Percentiles rank a stretch among this genome's conserved stretches.
Evolutionary conservation across 2,113 vertebrate species (phyloP).

Genomic region (Prietella phreatophila): DNA sequence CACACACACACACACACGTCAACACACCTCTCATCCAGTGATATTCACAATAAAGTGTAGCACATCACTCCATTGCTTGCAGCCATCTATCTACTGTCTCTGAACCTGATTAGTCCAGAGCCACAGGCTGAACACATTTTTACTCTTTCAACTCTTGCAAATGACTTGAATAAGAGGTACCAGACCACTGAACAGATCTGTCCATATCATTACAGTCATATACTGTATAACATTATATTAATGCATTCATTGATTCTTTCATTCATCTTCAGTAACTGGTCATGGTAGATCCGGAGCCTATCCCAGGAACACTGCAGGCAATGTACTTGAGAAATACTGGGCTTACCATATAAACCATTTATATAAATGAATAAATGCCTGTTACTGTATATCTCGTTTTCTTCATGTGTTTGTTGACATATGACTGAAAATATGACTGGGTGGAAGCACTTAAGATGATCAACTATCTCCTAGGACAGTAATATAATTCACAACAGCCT

Average conservation of each 20-base stretch:
- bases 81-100: background rate
- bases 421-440: conserved; percentile 52
- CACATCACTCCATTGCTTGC: background rate
- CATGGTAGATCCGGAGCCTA: background rate
- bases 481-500: conserved; percentile 55
- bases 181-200: background rate
- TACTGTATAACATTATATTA: background rate
- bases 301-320: background rate
- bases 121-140: background rate
- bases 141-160: background rate
- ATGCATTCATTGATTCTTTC: background rate
- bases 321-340: conserved; percentile 52
- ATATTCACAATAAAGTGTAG: background rate
- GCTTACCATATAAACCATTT: conserved; percentile 28
- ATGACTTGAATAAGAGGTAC: background rate
- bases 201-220: background rate
- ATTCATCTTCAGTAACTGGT: background rate
- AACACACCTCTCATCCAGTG: background rate
- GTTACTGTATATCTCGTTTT: conserved; percentile 20
- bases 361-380: background rate
- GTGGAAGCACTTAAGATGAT: conserved; percentile 60
- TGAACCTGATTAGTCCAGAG: background rate
- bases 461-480: conserved; percentile 49
- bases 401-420: conserved; percentile 60
- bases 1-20: background rate